Base-by-base conservation (phyloP, 2,113 vertebrate genomes). In the Phalacrocorax carbo region DNA sequence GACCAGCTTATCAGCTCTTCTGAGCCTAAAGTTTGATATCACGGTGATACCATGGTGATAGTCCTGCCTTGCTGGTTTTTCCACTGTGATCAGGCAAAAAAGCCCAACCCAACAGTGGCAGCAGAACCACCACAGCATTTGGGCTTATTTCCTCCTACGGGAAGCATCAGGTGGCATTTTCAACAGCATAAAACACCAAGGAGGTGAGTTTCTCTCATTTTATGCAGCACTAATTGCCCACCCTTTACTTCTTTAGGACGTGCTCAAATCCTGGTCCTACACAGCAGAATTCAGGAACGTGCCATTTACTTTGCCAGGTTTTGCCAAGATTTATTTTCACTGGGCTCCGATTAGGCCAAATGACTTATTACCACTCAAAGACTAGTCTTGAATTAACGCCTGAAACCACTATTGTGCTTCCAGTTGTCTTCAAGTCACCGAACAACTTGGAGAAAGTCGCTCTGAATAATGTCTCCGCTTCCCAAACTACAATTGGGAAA, bases 401-500 rank as follows among this genome's bases (percentile, higher is more conserved):
- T 15, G 36, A 57, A 60, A 73, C 30, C 55, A 21, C 19, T 19
- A 4, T 7, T 3, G 19, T 16, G 54, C 20, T 76, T 72, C 90
- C 61, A 44, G 34, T 69, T 61, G 82, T 27, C 85, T 72, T 26
- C 75, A 44, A 10, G 44, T 87, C 87, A 60, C 55, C 57, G 34
- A 32, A 42, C 40, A n/a, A 25, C 49, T 10, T 11, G 38, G 65
- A 57, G 76, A 77, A 71, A 82, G 42, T 72, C 25, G 3, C 79
- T 79, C 49, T 1, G 8, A 76, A 61, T 61, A 61, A 88, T 0
- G 15, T 48, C 85, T 88, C 68, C 0, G 0, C 26, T 90, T 88
- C 82, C 88, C 68, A 51, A 90, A 46, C n/a, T 0, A 17, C 95
- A n/a, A 52, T 64, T 80, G 91, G 91, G 95, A 94, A 80, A 93